Base-by-base conservation (phyloP, 2,797 vertebrate species). In the Brachyalestes nurse region DNA sequence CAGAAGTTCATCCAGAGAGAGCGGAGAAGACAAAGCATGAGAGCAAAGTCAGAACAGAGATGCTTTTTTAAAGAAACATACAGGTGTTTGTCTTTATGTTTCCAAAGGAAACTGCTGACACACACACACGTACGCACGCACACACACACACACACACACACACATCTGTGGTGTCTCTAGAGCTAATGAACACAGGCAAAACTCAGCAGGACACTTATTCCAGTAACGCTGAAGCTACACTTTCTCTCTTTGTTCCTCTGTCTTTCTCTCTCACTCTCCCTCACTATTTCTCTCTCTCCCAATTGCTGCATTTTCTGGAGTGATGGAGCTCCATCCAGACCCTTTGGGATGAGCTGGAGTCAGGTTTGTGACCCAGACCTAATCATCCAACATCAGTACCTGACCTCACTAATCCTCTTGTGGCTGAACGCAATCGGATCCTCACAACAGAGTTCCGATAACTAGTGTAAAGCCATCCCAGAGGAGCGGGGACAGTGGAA, bases 131-230 rank as follows among this genome's bases (percentile, higher is more conserved):
- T n/a, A 61, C 57, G 16, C 72, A 19, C 62, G 42, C 55, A 34
- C 19, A 19, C 5, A 72, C 64, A 75, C 71, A 64, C 34, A 28
- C 66, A 78, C 38, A 47, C 71, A 51, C 34, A 72, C n/a, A 62
- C 14, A 23, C 47, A 13, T 21, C n/a, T 45, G 42, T 8, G 38
- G 28, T 74, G 70, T 40, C 40, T 58, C 70, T 58, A 14, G 75
- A 70, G 51, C 65, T 77, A 76, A 70, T 72, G 66, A 76, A 82
- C 73, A 82, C 61, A 64, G 70, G 57, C 65, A 34, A 40, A 66
- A 67, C 67, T 79, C 66, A 45, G 60, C 53, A 79, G 55, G 73
- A 79, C 23, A 67, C 75, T 71, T 28, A 19, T 66, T 78, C 19
- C 79, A 47, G 21, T 49, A 13, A 61, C 49, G 45, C 58, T 47